Evolutionary conservation across 2,888 invertebrate genomes (phyloP).

Genomic region (Axea sp.): DNA sequence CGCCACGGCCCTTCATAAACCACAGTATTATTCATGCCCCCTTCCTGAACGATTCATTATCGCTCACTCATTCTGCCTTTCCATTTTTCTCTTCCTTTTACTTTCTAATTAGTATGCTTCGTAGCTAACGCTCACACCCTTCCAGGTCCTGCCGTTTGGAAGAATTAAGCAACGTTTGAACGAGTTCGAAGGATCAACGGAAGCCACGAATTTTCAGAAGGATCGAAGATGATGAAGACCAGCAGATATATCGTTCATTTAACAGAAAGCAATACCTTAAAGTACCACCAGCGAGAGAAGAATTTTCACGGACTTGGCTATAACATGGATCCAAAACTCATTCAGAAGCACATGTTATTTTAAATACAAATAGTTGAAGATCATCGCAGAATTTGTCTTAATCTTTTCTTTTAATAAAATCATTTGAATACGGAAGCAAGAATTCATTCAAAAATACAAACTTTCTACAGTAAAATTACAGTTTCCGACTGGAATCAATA

Average conservation of each 20-base stretch:
- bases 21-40: slow-evolving; percentile 41
- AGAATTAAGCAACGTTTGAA: slow-evolving; percentile 47
- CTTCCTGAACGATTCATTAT: slow-evolving; percentile 13
- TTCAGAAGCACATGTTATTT: slow-evolving; percentile 3
- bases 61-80: slow-evolving; percentile 14
- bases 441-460: neutral
- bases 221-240: slow-evolving; percentile 17
- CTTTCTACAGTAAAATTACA: neutral
- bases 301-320: slow-evolving; percentile 18
- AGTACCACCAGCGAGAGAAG: slow-evolving; percentile 6
- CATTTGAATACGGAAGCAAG: neutral
- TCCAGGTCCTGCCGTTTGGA: slow-evolving; percentile 69
- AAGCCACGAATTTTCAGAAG: slow-evolving; percentile 23
- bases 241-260: slow-evolving; percentile 9
- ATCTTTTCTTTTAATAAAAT: neutral
- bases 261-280: slow-evolving; percentile 9
- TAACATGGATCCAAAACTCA: slow-evolving; percentile 3
- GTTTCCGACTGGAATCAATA: slow-evolving; percentile 25
- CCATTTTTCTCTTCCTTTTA: slow-evolving; percentile 15
- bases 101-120: slow-evolving; percentile 68
- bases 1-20: slow-evolving; percentile 35
- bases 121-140: slow-evolving; percentile 78
- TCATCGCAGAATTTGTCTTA: slow-evolving; percentile 11
- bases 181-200: slow-evolving; percentile 37
- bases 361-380: slow-evolving; percentile 8